These are phyloP conservation scores for Psophia crepitans DNA, from an alignment of 2,113 vertebrate species.

Conservation along the genomic window DNA sequence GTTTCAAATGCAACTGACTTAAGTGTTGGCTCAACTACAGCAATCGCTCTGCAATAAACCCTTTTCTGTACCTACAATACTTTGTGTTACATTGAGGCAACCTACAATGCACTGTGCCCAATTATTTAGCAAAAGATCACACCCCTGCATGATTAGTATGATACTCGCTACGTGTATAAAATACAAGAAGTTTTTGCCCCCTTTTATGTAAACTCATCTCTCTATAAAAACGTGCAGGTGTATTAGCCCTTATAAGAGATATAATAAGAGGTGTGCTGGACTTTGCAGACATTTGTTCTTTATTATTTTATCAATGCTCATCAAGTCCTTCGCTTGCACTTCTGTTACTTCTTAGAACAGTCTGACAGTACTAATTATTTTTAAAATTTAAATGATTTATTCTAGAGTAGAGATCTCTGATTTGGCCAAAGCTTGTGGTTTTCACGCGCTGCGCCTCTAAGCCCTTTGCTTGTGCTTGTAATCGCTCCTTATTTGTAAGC, in stretches of 20 bases:
- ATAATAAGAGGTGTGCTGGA: background rate
- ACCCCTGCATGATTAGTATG: background rate
- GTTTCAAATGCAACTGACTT: background rate
- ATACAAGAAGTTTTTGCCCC: background rate
- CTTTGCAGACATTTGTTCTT: background rate
- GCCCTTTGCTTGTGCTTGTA: background rate
- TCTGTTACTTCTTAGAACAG: background rate
- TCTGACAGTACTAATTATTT: background rate
- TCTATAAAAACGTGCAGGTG: background rate
- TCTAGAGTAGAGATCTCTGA: background rate
- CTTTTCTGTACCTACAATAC: background rate
- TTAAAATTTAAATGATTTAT: background rate
- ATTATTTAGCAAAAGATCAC: background rate
- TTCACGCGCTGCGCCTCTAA: background rate
- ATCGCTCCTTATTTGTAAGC: background rate
- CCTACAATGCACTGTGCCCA: background rate
- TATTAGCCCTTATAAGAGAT: background rate
- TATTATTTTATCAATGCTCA: background rate
- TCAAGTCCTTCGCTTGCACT: background rate
- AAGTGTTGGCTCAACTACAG: background rate
- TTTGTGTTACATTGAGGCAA: background rate
- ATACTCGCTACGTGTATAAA: background rate
- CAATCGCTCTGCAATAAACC: background rate
- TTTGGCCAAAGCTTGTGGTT: background rate
- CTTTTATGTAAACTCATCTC: background rate